These are phyloP conservation scores for Acanthosoma haemorrhoidale DNA, from an alignment of 2,888 invertebrate species.

Conservation along the genomic window DNA sequence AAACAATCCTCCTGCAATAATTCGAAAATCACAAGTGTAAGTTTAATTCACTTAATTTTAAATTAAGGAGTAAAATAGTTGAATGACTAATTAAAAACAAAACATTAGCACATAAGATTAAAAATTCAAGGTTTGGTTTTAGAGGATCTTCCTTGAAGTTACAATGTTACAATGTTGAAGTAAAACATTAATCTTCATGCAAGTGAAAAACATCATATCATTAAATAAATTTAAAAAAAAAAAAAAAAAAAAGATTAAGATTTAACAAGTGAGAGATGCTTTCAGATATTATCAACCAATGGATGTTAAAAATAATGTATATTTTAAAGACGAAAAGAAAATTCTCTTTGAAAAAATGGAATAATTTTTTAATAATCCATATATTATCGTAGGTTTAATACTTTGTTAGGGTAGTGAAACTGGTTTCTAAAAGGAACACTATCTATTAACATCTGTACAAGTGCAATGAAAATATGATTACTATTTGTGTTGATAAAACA, in stretches of 20 bases:
- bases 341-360: neutral
- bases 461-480: no score
- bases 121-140: no score
- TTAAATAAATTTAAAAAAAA: neutral
- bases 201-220: neutral
- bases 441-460: no score
- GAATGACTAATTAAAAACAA: no score
- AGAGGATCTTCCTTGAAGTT: no score
- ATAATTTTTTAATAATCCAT: neutral
- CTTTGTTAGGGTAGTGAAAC: no score
- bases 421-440: no score
- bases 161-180: no score
- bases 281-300: neutral
- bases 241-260: neutral
- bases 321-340: neutral
- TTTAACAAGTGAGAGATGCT: neutral
- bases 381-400: neutral
- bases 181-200: no score
- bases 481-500: no score
- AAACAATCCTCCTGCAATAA: conserved; percentile 72
- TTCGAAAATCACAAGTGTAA: neutral
- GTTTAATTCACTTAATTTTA: neutral
- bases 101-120: no score
- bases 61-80: neutral
- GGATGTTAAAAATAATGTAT: neutral